These are phyloP conservation scores for Panthera leo DNA, from an alignment of 2,113 vertebrate genomes.

Conservation along the genomic window DNA sequence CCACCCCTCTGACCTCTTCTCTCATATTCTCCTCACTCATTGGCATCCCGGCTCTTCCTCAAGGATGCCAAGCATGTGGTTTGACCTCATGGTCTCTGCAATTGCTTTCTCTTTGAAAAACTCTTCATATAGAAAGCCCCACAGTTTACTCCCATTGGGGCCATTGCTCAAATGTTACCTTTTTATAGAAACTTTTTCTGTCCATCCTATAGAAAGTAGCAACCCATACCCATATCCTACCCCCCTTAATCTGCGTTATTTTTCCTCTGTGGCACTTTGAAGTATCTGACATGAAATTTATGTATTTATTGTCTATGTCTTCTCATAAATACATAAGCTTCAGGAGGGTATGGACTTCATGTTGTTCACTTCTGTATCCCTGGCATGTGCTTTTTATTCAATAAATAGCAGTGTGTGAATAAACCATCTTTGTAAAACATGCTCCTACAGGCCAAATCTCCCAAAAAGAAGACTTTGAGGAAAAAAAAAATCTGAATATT, in stretches of 20 bases:
- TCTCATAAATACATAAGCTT: not conserved
- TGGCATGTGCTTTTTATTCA: not conserved
- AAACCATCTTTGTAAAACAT: not conserved
- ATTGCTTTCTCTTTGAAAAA: not conserved
- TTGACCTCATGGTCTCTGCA: not conserved
- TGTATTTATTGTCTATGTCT: not conserved
- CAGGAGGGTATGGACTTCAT: accelerated
- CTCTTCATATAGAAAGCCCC: not conserved
- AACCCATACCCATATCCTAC: not conserved
- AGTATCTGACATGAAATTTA: not conserved
- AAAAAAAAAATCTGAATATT: not conserved
- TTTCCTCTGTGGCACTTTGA: not conserved
- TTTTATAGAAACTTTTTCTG: not conserved
- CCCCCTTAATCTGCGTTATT: not conserved
- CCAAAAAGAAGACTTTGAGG: not conserved
- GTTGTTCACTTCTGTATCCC: not conserved
- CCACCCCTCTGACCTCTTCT: not conserved
- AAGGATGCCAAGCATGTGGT: not conserved
- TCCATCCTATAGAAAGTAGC: not conserved
- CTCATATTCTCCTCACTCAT: not conserved
- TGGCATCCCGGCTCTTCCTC: not conserved
- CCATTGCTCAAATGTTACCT: slow-evolving; percentile 10
- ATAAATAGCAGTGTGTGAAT: not conserved
- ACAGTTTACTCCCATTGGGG: not conserved
- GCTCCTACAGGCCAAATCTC: not conserved